Percentiles rank a stretch among this genome's conserved stretches.
Conservation (phyloP, 2,113 vertebrate genomes). For the Rutilus rutilus region DNA sequence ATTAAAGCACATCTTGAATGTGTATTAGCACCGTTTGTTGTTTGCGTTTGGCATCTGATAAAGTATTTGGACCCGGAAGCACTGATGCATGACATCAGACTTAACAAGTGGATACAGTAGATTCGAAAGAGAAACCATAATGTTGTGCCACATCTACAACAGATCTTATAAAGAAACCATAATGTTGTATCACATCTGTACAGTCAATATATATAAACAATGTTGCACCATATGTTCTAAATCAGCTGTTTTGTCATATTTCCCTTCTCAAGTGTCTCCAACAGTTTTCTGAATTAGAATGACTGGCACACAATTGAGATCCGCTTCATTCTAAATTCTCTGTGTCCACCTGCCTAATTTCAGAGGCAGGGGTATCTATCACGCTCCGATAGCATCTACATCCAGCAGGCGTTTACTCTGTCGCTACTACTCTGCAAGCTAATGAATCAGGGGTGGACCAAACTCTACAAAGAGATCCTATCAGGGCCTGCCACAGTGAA, state of each 20-base stretch:
- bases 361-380: conserved; percentile 72
- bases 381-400: conserved; percentile 73
- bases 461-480: conserved; percentile 75
- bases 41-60: not conserved
- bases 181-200: not conserved
- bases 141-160: not conserved
- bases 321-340: conserved; percentile 64
- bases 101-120: not conserved
- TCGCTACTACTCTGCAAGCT: conserved; percentile 69
- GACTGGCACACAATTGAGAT: conserved; percentile 46
- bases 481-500: conserved; percentile 64
- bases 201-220: not conserved
- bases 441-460: conserved; percentile 68
- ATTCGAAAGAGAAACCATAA: not conserved
- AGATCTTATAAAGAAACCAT: not conserved
- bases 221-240: not conserved
- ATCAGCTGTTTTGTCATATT: not conserved
- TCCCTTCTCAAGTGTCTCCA: not conserved
- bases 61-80: no score
- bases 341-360: conserved; percentile 73
- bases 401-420: conserved; percentile 64
- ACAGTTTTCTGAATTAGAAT: conserved; percentile 40
- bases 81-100: not conserved
- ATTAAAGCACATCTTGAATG: not conserved
- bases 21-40: not conserved